phyloP scores from a whole-genome alignment of 2,797 vertebrate species.

The Acestrorhynchus altus region DNA sequence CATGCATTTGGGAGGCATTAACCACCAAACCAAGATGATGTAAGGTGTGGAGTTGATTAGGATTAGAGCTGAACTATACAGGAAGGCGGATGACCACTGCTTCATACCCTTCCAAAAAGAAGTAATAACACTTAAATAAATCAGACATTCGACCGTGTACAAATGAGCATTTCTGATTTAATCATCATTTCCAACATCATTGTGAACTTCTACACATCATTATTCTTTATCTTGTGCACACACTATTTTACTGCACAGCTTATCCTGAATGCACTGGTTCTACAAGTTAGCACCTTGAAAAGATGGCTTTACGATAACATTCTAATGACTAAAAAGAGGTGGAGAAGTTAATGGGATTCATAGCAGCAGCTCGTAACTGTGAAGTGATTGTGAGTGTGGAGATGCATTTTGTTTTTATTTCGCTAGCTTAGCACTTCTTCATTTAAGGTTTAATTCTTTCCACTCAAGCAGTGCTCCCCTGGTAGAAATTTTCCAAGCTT shows the following conservation, averaged over 20 bases:
- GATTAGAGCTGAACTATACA: no score
- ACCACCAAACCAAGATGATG: no score
- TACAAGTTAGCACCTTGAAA: background rate
- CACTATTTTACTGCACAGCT: background rate
- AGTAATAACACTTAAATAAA: background rate
- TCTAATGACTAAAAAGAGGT: constrained; percentile 1
- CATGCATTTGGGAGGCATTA: no score
- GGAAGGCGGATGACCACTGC: background rate
- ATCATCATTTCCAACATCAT: background rate
- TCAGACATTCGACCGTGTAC: background rate
- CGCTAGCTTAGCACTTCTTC: background rate
- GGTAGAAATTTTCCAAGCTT: constrained; percentile 73
- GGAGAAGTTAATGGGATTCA: constrained; percentile 24
- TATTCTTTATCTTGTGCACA: background rate
- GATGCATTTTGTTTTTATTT: background rate
- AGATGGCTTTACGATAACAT: constrained; percentile 1
- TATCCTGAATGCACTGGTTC: background rate
- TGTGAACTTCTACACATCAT: background rate
- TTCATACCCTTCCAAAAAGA: background rate
- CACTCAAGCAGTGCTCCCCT: constrained; percentile 70
- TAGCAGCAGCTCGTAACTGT: constrained; percentile 12
- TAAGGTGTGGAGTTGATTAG: no score
- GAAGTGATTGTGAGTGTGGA: background rate
- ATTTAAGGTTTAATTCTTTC: constrained; percentile 67
- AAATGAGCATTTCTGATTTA: constrained; percentile 7